Conservation (phyloP, 2,888 invertebrate genomes). For the Nephrocerus scutellatus region DNA sequence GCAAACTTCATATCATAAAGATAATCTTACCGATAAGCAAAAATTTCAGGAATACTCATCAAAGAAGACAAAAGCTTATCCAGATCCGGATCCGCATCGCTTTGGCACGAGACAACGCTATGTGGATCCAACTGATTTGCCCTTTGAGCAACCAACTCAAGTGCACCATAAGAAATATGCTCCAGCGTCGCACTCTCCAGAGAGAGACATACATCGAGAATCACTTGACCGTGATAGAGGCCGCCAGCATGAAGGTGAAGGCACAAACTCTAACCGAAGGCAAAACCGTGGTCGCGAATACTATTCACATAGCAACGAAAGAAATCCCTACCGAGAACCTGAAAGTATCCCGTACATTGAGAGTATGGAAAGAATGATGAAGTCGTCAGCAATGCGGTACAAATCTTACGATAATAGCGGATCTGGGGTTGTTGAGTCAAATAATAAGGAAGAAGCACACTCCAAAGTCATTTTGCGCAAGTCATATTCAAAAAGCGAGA, state of each 20-base stretch:
- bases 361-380: conserved; percentile 48
- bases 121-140: conserved; percentile 40
- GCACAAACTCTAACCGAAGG: conserved; percentile 15
- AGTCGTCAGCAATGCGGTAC: conserved; percentile 46
- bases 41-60: conserved; percentile 43
- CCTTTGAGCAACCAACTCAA: conserved; percentile 32
- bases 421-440: conserved; percentile 1
- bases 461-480: conserved; percentile 29
- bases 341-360: conserved; percentile 47
- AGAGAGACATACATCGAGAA: conserved; percentile 22
- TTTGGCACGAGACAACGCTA: conserved; percentile 43
- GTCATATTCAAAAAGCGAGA: conserved; percentile 24
- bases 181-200: conserved; percentile 25
- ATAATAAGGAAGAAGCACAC: conserved; percentile 20
- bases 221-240: conserved; percentile 23
- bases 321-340: conserved; percentile 46
- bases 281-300: conserved; percentile 29
- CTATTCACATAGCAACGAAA: conserved; percentile 35
- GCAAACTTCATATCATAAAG: conserved; percentile 34
- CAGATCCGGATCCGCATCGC: conserved; percentile 36
- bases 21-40: conserved; percentile 46
- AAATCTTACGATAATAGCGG: conserved; percentile 33
- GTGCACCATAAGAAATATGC: conserved; percentile 33
- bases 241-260: conserved; percentile 26
- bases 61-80: conserved; percentile 35